Percentiles rank a stretch among this genome's conserved stretches.
These are phyloP conservation scores for Hippocampus barbouri DNA, from an alignment of 2,113 vertebrate genomes.

Conservation along the genomic window DNA sequence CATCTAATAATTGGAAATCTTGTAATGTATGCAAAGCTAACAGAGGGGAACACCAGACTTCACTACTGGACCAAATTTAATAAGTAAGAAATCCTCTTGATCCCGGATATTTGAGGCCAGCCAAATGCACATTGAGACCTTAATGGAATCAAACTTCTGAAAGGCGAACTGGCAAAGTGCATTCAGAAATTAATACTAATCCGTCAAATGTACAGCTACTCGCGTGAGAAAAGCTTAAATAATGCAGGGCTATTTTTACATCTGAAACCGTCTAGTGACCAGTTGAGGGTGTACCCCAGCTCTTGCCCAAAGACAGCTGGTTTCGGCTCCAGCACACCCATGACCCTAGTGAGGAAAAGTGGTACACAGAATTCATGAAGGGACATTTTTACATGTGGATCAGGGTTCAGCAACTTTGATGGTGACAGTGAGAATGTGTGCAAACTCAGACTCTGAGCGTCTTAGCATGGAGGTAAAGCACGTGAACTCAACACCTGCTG, in stretches of 20 bases:
- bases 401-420: neutral
- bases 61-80: conserved; percentile 32
- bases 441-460: conserved; percentile 5
- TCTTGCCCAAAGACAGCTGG: too few relatives aligned
- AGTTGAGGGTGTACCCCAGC: too few relatives aligned
- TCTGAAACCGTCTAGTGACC: too few relatives aligned
- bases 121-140: conserved; percentile 27
- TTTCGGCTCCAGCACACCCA: too few relatives aligned
- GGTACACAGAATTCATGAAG: too few relatives aligned
- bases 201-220: neutral
- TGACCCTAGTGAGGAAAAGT: too few relatives aligned
- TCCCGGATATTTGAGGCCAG: conserved; percentile 28
- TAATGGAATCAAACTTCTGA: conserved; percentile 21
- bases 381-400: neutral
- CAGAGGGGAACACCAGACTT: conserved; percentile 17
- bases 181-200: neutral
- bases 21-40: conserved; percentile 13
- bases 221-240: neutral
- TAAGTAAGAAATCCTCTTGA: conserved; percentile 38
- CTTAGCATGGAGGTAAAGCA: too few relatives aligned
- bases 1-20: conserved; percentile 11
- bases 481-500: conserved; percentile 2
- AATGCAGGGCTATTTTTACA: neutral
- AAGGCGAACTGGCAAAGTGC: conserved; percentile 11
- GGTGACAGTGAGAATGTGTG: neutral